Base-by-base conservation (phyloP, 2,797 vertebrate genomes). In the Sebastes minor region DNA sequence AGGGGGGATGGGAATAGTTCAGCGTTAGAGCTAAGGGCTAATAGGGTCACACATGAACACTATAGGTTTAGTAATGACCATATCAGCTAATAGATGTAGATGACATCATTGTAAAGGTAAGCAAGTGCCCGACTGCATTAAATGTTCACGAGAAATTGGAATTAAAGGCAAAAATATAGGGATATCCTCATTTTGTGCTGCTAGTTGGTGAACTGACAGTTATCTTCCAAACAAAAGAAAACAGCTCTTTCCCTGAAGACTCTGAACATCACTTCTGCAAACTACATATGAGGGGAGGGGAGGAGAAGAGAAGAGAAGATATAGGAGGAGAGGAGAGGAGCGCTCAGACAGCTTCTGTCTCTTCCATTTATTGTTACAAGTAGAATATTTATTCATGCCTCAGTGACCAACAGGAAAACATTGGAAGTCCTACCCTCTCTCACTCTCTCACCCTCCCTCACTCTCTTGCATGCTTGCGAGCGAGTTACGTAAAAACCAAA, bases 301-400 rank as follows among this genome's bases (percentile, higher is more conserved):
- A 55, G 25, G 69, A 68, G 18, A 46, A 49, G 33, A 80, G 71
- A 62, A 20, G 68, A 16, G 38, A 46, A 46, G 27, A 80, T 11
- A 4, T 11, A 11, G 10, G 38, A 38, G 35, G 46, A 78, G 74
- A 63, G n/a, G 71, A 78, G 73, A 22, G 22, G 82, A 71, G 14
- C 3, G 60, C 79, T 89, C 83, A 87, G 84, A 84, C 87, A 88
- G 91, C 89, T 82, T 86, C 92, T 92, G 93, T 94, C 94, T 87
- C 82, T 86, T 91, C 90, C 74, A 92, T 88, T 93, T 93, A 94
- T 83, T 86, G 90, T 92, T 88, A 89, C 82, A 82, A 87, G 86
- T 59, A 64, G 89, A 92, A 94, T 94, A 93, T 94, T 91, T 89
- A 92, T 91, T 70, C 85, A 92, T 78, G 91, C 92, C 76, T 94